These are phyloP conservation scores for Clarias gariepinus DNA, from an alignment of 2,113 vertebrate species.

Conservation along the genomic window DNA sequence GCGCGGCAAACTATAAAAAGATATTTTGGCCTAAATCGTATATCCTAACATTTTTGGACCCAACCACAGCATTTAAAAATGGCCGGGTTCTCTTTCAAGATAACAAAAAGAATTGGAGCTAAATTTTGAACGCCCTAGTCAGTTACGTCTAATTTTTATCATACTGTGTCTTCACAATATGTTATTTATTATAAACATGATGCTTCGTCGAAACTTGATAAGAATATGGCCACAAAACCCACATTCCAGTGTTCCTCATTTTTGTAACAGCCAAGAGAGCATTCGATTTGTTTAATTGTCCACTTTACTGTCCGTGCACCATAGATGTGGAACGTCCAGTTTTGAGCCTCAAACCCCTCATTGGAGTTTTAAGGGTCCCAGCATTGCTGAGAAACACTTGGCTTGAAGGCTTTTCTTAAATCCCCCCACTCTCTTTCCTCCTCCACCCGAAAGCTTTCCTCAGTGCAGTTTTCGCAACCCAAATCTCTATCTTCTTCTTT, in stretches of 20 bases:
- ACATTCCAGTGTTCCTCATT: conserved; percentile 26
- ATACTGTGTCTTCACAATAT: background rate
- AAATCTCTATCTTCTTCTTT: conserved; percentile 18
- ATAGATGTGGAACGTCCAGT: background rate
- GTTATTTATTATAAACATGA: background rate
- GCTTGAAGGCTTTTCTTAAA: conserved; percentile 41
- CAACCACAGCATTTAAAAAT: conserved; percentile 42
- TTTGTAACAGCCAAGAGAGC: conserved; percentile 35
- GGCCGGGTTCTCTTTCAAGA: conserved; percentile 32
- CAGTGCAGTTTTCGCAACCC: background rate
- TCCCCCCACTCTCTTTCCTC: conserved; percentile 37
- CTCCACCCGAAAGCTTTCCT: conserved; percentile 31
- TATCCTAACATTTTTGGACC: conserved; percentile 40
- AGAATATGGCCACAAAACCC: conserved; percentile 31
- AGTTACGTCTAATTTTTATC: conserved; percentile 29
- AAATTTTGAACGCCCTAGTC: conserved; percentile 30
- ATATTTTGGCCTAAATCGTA: conserved; percentile 7
- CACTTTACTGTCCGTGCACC: conserved; percentile 17
- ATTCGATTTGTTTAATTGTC: background rate
- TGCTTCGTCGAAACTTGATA: background rate
- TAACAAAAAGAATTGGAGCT: conserved; percentile 7
- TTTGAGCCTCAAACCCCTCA: background rate
- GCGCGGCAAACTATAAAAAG: background rate
- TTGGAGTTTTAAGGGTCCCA: conserved; percentile 16
- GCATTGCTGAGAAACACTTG: conserved; percentile 32